These are phyloP conservation scores for Aphyosemion australe DNA, from an alignment of 2,113 vertebrate species.

Conservation along the genomic window DNA sequence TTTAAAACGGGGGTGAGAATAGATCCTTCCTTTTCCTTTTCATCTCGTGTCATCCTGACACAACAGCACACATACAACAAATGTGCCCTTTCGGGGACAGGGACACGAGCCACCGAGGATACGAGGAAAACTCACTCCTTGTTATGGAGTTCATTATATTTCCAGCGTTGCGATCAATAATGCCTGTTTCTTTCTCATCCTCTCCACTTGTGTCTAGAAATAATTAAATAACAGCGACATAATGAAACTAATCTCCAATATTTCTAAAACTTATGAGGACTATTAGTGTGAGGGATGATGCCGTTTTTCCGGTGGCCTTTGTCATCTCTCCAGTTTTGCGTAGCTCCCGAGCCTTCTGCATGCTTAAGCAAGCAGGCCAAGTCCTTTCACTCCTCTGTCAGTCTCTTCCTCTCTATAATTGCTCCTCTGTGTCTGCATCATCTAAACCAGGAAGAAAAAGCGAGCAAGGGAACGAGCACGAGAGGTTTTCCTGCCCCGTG, in stretches of 20 bases:
- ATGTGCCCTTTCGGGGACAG: slow-evolving; percentile 65
- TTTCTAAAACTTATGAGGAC: slow-evolving; percentile 47
- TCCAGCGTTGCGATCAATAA: slow-evolving; percentile 74
- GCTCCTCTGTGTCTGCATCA: slow-evolving; percentile 66
- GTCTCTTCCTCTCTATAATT: slow-evolving; percentile 66
- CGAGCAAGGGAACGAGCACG: slow-evolving; percentile 21
- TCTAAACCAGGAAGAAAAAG: slow-evolving; percentile 54
- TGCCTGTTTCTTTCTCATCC: slow-evolving; percentile 32
- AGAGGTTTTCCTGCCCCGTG: slow-evolving; percentile 49
- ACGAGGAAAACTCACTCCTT: slow-evolving; percentile 46
- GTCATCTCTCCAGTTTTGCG: slow-evolving; percentile 51
- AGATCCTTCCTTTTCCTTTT: slow-evolving; percentile 48
- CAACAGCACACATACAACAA: slow-evolving; percentile 69
- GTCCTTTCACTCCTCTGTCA: slow-evolving; percentile 49
- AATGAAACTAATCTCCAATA: slow-evolving; percentile 66
- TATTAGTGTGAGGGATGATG: slow-evolving; percentile 49
- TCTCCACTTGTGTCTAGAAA: slow-evolving; percentile 46
- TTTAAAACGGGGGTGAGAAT: slow-evolving; percentile 48
- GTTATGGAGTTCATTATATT: slow-evolving; percentile 63
- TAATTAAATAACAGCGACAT: slow-evolving; percentile 74
- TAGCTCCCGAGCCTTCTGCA: slow-evolving; percentile 47
- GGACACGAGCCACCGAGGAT: slow-evolving; percentile 42
- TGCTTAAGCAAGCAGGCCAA: slow-evolving; percentile 48
- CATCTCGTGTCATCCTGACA: slow-evolving; percentile 53
- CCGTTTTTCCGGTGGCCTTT: slow-evolving; percentile 46